Percentiles rank a stretch among this genome's conserved stretches.
Conservation (phyloP, 2,888 invertebrate species). For the Xanthia icteritia region DNA sequence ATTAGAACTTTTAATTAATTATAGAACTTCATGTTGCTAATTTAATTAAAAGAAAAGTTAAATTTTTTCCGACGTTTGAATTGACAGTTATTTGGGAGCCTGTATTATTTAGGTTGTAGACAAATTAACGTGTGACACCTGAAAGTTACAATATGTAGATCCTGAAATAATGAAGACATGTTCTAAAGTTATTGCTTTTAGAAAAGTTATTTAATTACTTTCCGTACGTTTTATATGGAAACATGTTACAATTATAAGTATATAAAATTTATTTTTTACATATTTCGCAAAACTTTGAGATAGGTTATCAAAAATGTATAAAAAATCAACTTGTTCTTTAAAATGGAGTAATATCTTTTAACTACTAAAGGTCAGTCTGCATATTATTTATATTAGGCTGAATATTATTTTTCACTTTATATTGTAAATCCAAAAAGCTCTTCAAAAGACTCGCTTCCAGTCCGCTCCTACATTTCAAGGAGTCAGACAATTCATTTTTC, state of each 20-base stretch:
- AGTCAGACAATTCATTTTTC: not conserved
- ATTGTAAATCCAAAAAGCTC: not conserved
- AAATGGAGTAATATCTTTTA: not conserved
- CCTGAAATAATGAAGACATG: not conserved
- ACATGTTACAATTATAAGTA: not conserved
- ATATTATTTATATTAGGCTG: no score
- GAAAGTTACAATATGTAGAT: conserved; percentile 15
- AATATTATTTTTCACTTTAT: not conserved
- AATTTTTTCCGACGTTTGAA: conserved; percentile 65
- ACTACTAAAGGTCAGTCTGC: no score
- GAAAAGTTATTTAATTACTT: not conserved
- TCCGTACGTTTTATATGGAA: not conserved
- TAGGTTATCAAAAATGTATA: not conserved
- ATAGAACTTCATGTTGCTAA: conserved; percentile 66
- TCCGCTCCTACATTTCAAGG: not conserved
- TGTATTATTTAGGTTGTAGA: conserved; percentile 37
- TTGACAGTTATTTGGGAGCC: conserved; percentile 53
- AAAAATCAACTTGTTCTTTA: not conserved
- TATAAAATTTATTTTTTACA: no score
- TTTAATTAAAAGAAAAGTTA: conserved; percentile 68
- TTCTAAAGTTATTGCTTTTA: not conserved
- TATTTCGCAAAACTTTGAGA: not conserved
- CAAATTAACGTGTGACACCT: conserved; percentile 42
- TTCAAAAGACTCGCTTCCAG: not conserved
- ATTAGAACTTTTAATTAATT: conserved; percentile 74